These are phyloP conservation scores for Platerodrilus igneus DNA, from an alignment of 2,888 invertebrate species.

Conservation along the genomic window DNA sequence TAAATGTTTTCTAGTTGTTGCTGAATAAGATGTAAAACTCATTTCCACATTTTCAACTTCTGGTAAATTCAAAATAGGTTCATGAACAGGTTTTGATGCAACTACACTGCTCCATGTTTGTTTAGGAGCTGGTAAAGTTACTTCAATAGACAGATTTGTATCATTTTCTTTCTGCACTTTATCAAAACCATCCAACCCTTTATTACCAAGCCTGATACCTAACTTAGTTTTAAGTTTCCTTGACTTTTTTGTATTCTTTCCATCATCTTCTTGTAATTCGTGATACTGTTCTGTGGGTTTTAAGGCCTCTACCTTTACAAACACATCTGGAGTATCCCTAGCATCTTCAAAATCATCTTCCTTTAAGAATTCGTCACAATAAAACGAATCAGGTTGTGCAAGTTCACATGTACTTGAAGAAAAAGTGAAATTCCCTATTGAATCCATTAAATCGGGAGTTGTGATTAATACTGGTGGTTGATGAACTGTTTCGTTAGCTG, in stretches of 20 bases:
- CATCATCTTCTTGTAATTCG: conserved; percentile 32
- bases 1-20: conserved; percentile 15
- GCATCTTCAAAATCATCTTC: conserved; percentile 19
- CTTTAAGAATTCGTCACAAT: conserved; percentile 10
- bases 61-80: conserved; percentile 43
- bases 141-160: conserved; percentile 14
- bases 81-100: conserved; percentile 1
- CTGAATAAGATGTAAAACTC: conserved; percentile 20
- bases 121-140: conserved; percentile 36
- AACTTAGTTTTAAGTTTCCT: conserved; percentile 46
- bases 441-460: conserved; percentile 20
- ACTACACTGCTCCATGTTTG: conserved; percentile 51
- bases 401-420: conserved; percentile 1
- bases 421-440: conserved; percentile 10
- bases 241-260: conserved; percentile 34
- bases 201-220: conserved; percentile 42
- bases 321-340: conserved; percentile 17
- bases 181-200: conserved; percentile 14
- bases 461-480: too few relatives aligned
- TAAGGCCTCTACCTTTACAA: too few relatives aligned
- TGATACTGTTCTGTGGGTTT: too few relatives aligned
- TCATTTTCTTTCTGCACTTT: conserved; percentile 21
- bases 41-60: conserved; percentile 22
- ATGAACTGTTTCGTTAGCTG: too few relatives aligned
- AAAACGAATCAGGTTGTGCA: not conserved